A percentile compares a stretch with the other conserved stretches of the same genome.
These are phyloP conservation scores for Hirtodrosophila trivittata DNA, from an alignment of 2,888 invertebrate species.

Conservation along the genomic window DNA sequence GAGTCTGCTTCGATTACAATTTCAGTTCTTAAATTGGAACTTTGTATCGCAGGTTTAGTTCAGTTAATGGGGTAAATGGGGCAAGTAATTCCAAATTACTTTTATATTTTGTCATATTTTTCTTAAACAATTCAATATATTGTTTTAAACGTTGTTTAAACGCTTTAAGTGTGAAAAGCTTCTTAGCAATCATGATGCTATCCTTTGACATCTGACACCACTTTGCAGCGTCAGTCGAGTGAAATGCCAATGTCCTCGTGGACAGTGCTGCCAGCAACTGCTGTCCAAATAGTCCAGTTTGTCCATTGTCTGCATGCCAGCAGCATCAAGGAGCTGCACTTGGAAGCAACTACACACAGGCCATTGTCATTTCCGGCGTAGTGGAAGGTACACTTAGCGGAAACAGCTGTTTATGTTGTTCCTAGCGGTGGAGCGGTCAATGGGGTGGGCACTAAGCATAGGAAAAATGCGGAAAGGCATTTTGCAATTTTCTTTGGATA, in stretches of 20 bases:
- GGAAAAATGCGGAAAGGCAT: conserved; percentile 55
- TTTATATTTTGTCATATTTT: too few species aligned
- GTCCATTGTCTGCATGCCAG: conserved; percentile 44
- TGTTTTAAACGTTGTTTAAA: too few species aligned
- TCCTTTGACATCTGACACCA: conserved; percentile 71
- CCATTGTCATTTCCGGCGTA: conserved; percentile 67
- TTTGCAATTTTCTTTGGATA: conserved; percentile 57
- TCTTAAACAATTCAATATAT: too few species aligned
- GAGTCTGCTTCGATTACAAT: too few species aligned
- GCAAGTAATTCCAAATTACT: too few species aligned
- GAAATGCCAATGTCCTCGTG: conserved; percentile 43
- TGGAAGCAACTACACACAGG: conserved; percentile 34
- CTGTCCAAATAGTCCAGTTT: conserved; percentile 16
- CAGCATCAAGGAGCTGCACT: conserved; percentile 44
- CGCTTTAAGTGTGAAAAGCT: conserved; percentile 14
- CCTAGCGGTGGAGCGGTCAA: neutral
- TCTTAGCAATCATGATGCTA: conserved; percentile 42
- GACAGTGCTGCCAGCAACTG: conserved; percentile 27
- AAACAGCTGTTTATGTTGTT: conserved; percentile 75
- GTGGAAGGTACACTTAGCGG: conserved; percentile 69
- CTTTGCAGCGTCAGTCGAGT: conserved; percentile 42
- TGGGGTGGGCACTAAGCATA: neutral
- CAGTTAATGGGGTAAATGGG: too few species aligned
- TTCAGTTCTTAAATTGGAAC: too few species aligned
- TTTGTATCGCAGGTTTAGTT: too few species aligned